Evolutionary conservation across 2,113 vertebrate species (phyloP).

Genomic region (Notarius quadriscutis): DNA sequence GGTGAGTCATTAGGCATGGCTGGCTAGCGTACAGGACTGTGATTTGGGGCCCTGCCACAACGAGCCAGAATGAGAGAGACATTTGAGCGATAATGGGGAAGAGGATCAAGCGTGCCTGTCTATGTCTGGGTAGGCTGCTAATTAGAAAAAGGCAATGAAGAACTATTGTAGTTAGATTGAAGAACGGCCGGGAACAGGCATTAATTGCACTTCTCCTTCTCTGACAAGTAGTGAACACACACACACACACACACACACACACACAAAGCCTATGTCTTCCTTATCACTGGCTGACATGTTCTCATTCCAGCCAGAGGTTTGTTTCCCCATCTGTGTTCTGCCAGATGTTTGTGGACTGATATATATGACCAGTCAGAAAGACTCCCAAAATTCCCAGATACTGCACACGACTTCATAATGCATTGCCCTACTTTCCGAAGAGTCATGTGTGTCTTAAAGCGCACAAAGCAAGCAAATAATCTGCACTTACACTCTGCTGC

Average conservation of each 20-base stretch:
- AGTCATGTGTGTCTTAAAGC: constrained; percentile 7
- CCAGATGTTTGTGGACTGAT: background rate
- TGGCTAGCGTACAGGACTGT: constrained; percentile 38
- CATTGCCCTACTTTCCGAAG: background rate
- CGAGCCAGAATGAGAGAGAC: constrained; percentile 52
- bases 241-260: background rate
- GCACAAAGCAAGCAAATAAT: constrained; percentile 14
- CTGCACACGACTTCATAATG: background rate
- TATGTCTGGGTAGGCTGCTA: constrained; percentile 62
- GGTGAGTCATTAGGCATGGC: constrained; percentile 51
- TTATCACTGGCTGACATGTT: constrained; percentile 33
- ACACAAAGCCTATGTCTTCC: constrained; percentile 25
- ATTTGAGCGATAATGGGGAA: constrained; percentile 51
- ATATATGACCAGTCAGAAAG: constrained; percentile 27
- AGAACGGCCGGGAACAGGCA: constrained; percentile 59
- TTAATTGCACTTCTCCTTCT: constrained; percentile 61
- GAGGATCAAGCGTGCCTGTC: constrained; percentile 49
- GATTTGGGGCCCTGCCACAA: constrained; percentile 37
- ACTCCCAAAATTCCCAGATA: constrained; percentile 8
- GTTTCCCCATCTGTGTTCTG: constrained; percentile 6
- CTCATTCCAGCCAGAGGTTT: constrained; percentile 20
- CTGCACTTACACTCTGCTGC: constrained; percentile 84
- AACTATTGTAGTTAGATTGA: constrained; percentile 60
- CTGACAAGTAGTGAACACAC: constrained; percentile 41
- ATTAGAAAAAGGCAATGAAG: constrained; percentile 70